Evolutionary conservation across 2,888 invertebrate genomes (phyloP), one percentile per base, ranked within the genome.

Genomic region (Plebejus anna): DNA sequence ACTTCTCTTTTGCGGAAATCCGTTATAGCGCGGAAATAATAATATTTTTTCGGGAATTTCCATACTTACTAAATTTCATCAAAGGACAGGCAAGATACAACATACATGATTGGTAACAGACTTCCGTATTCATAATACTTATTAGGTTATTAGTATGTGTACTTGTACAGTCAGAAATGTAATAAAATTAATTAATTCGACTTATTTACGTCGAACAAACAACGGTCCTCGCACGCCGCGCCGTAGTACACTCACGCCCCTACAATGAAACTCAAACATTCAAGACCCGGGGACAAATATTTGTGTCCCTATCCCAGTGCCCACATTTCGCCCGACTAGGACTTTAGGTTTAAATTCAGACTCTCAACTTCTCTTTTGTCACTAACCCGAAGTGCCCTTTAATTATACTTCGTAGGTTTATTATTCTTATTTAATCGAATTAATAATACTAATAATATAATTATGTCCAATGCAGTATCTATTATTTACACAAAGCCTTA

Each of bases 191-290:
- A 61, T 28, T 61, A 61, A 28, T 28, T 22, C 61, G 22, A 28
- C 28, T 0, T 61, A 61, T 66, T 66, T 32, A 66, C 66, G 28
- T 11, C 32, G 3, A 32, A 32, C 5, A 66, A 36, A 66, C 66
- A 36, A 66, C 66, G 66, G 13, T 32, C 16, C 66, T 66, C 32
- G 4, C 28, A 28, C 66, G 32, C 2, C 2, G 2, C 32, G 11
- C 28, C 61, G 61, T 9, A 22, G 59, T 22, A 66, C 61, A 32
- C 32, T 66, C 11, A 11, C 61, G 28, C 28, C 61, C 61, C 61
- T 66, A 66, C 66, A 66, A 13, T 16, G 32, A 13, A 66, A 66
- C 66, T 66, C 66, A 66, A 66, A 66, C 66, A 66, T 66, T 66
- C 13, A 13, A 66, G 32, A 66, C 66, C 66, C 66, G 32, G 32